phyloP scores from a whole-genome alignment of 2,797 vertebrate genomes.

The Champsocephalus gunnari region DNA sequence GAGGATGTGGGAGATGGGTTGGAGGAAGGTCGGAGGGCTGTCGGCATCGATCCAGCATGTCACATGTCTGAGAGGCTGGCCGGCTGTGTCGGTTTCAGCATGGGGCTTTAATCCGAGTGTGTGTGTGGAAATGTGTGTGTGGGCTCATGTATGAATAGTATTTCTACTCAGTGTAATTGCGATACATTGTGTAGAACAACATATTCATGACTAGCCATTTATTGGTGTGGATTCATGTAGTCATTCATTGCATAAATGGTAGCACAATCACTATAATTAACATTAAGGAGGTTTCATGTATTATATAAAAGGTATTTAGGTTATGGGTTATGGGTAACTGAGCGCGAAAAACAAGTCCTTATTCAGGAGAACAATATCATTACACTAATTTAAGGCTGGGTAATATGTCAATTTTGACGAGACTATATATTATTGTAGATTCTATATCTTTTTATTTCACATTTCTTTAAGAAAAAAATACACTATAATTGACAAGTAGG shows the following conservation, averaged over 20 bases:
- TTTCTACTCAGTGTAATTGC: slow-evolving; percentile 26
- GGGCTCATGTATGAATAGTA: not conserved
- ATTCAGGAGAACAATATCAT: no score
- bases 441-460: no score
- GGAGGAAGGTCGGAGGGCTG: slow-evolving; percentile 41
- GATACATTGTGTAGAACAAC: slow-evolving; percentile 17
- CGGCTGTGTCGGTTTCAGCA: slow-evolving; percentile 38
- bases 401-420: no score
- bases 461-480: no score
- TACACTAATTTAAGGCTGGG: no score
- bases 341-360: not conserved
- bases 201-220: slow-evolving; percentile 22
- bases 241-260: not conserved
- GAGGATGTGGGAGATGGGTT: slow-evolving; percentile 48
- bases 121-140: not conserved
- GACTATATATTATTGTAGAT: no score
- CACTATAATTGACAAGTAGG: no score
- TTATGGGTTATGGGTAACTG: slow-evolving; percentile 6
- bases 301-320: slow-evolving; percentile 12
- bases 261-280: slow-evolving; percentile 4
- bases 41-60: slow-evolving; percentile 52
- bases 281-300: slow-evolving; percentile 8
- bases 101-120: slow-evolving; percentile 14
- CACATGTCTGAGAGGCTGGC: slow-evolving; percentile 30
- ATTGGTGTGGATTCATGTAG: slow-evolving; percentile 15